Evolutionary conservation across 2,113 vertebrate genomes (phyloP).

Genomic region (Myocastor coypus): DNA sequence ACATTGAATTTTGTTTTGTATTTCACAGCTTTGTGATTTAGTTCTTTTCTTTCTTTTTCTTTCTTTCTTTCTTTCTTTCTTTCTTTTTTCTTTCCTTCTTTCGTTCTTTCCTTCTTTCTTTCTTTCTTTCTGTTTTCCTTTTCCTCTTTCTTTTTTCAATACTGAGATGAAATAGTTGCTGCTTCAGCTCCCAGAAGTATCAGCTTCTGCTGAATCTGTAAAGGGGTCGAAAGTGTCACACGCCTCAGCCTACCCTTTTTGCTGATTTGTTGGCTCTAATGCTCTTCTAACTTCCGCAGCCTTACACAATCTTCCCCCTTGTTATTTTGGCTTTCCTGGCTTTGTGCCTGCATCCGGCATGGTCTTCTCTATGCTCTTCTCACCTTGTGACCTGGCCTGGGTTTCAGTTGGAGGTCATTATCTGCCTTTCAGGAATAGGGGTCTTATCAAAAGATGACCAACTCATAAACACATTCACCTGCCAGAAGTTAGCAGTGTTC

Average conservation of each 20-base stretch:
- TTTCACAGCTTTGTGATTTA: slow-evolving; percentile 21
- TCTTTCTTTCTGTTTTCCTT: background rate
- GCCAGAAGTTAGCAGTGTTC: background rate
- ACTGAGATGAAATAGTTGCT: slow-evolving; percentile 32
- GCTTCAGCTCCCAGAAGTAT: slow-evolving; percentile 1
- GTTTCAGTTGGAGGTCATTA: slow-evolving; percentile 26
- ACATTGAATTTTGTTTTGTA: background rate
- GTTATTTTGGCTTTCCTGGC: slow-evolving; percentile 2
- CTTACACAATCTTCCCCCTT: background rate
- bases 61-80: background rate
- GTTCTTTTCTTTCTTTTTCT: background rate
- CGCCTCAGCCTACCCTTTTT: background rate
- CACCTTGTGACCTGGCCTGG: slow-evolving; percentile 3
- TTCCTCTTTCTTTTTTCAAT: background rate
- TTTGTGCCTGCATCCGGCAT: background rate
- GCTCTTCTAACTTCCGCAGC: background rate
- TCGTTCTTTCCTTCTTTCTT: background rate
- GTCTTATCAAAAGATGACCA: slow-evolving; percentile 56
- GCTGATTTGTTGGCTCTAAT: background rate
- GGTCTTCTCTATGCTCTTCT: slow-evolving; percentile 35
- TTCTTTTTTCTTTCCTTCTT: background rate
- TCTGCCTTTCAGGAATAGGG: slow-evolving; percentile 64
- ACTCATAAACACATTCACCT: background rate
- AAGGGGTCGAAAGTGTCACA: background rate
- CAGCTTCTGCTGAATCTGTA: background rate